Percentiles rank a stretch among this genome's conserved stretches.
Evolutionary conservation across 1,140 invertebrate genomes (phyloP).

Genomic region (Ylistrum balloti): DNA sequence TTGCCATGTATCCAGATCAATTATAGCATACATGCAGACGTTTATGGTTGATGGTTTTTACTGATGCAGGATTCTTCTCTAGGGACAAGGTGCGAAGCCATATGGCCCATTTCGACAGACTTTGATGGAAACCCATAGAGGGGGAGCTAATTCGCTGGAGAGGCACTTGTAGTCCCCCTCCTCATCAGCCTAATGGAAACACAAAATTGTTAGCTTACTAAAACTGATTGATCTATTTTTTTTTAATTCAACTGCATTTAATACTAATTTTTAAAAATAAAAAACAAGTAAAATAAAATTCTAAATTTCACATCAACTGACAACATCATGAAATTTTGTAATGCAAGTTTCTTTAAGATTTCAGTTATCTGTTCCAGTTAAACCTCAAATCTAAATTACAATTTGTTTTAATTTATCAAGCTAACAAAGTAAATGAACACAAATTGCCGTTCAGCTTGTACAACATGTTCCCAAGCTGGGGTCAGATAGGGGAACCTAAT

Average conservation of each 20-base stretch:
- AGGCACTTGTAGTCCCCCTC: conserved; percentile 36
- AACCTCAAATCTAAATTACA: neutral
- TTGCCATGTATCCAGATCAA: neutral
- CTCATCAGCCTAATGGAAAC: neutral
- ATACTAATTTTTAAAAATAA: too few relatives aligned
- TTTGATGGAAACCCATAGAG: conserved; percentile 3
- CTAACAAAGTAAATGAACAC: neutral
- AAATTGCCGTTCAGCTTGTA: neutral
- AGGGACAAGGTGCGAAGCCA: conserved; percentile 36
- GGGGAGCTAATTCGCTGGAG: conserved; percentile 22
- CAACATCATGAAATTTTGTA: too few relatives aligned
- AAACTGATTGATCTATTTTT: neutral
- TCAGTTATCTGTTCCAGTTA: neutral
- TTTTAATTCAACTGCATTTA: neutral
- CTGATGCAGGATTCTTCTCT: conserved; percentile 3
- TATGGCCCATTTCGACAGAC: conserved; percentile 29
- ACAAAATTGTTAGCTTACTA: neutral
- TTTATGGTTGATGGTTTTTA: conserved; percentile 20
- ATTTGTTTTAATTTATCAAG: neutral
- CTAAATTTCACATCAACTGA: too few relatives aligned
- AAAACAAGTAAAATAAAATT: too few relatives aligned
- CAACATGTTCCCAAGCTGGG: neutral
- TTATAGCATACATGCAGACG: conserved; percentile 25
- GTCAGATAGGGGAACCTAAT: conserved; percentile 37
- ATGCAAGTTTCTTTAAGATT: neutral